Base-by-base conservation (phyloP, 2,888 invertebrate genomes). In the Lordiphosa andalusiaca region DNA sequence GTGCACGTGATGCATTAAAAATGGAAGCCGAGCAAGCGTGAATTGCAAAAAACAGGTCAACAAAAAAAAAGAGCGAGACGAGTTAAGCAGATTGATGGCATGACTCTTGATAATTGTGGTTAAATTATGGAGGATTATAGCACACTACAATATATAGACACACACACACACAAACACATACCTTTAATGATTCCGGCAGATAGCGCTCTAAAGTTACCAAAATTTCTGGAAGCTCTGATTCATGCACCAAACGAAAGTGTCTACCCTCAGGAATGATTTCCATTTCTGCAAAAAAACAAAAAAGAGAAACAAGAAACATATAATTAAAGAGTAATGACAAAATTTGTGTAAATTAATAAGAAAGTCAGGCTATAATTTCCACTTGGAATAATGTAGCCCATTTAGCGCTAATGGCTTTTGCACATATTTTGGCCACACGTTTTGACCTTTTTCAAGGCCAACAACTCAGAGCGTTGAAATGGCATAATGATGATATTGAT, bases 101-200 rank as follows among this genome's bases (percentile, higher is more conserved):
- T 84, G 77, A 65, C 80, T 78, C 61, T 75, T 55, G 67, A 73
- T 80, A 51, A 65, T 48, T 16, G 39, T 30, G 25, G 7, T 13
- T 50, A 38, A 19, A 42, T 25, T 9, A 25, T 21, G 25, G 6
- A 33, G 13, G 12, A 41, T 25, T 49, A 42, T 74, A 25, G 25
- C 7, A 7, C 6, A 25, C 25, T 25, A 7, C 6, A 25, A 7
- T 25, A 25, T 25, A 25, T 25, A 6, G 6, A 25, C 25, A 72
- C 74, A 72, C 74, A 68, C 92, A 95, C 96, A n/a, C n/a, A 6
- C 2, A 25, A 7, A 72, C 74, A 72, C 74, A 68, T 92, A 95
- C 96, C 94, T 96, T 96, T 86, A 96, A 92, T 87, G 95, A 95
- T 91, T 95, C 94, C 88, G 96, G 95, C 91, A 95, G 92, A 92